These are phyloP conservation scores for Hiodon tergisus DNA, from an alignment of 2,113 vertebrate genomes.

Conservation along the genomic window DNA sequence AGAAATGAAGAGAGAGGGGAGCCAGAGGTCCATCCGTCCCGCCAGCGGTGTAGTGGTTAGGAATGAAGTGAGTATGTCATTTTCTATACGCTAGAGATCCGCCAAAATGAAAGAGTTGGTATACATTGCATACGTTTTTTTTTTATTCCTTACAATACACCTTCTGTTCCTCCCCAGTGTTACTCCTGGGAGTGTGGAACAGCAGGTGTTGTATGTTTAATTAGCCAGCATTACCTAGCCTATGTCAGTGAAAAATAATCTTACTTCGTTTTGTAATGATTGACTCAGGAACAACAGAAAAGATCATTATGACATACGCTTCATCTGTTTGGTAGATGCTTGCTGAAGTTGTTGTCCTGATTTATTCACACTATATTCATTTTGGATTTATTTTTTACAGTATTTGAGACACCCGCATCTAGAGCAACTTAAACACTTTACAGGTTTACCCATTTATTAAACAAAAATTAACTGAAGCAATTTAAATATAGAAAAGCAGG, in stretches of 20 bases:
- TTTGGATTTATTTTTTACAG: no score
- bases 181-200: conserved; percentile 9
- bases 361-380: no score
- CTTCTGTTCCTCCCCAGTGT: conserved; percentile 23
- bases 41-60: conserved; percentile 25
- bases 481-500: background rate
- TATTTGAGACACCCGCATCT: no score
- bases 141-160: background rate
- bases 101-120: background rate
- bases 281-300: background rate
- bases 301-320: no score
- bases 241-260: background rate
- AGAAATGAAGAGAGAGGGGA: conserved; percentile 22
- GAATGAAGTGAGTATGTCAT: background rate
- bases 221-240: background rate
- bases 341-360: no score
- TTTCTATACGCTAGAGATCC: no score
- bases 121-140: no score
- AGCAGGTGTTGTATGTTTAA: conserved; percentile 24
- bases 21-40: background rate
- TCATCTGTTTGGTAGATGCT: no score
- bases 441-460: background rate
- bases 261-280: background rate
- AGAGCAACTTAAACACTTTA: background rate
- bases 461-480: background rate